These are phyloP conservation scores for Synergus gifuensis DNA, from an alignment of 2,888 invertebrate species.

Conservation along the genomic window DNA sequence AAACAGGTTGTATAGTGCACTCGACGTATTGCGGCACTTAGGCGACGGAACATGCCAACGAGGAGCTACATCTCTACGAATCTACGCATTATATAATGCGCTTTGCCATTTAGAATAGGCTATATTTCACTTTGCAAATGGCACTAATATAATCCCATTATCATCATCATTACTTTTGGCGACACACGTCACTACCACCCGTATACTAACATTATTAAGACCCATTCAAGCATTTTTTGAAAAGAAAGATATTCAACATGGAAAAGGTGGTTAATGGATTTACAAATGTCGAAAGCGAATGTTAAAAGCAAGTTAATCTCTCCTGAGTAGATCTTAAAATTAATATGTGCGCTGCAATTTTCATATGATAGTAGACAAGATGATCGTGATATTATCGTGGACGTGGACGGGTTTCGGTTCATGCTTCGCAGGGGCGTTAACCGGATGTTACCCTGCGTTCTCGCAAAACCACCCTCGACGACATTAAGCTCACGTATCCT, in stretches of 20 bases:
- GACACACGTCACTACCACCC: neutral
- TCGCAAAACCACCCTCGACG: slow-evolving; percentile 50
- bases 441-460: slow-evolving; percentile 58
- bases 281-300: neutral
- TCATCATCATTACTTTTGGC: neutral
- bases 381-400: slow-evolving; percentile 32
- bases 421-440: slow-evolving; percentile 57
- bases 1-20: slow-evolving; percentile 4
- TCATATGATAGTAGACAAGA: slow-evolving; percentile 10
- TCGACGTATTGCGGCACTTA: slow-evolving; percentile 18
- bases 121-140: slow-evolving; percentile 9
- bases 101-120: slow-evolving; percentile 21
- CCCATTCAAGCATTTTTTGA: neutral
- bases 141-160: neutral
- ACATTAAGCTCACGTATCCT: slow-evolving; percentile 48
- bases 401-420: slow-evolving; percentile 40
- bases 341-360: neutral
- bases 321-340: slow-evolving; percentile 7
- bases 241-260: neutral
- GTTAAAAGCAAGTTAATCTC: neutral
- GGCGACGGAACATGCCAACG: neutral
- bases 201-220: neutral
- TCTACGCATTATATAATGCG: neutral
- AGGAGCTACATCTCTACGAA: neutral
- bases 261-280: neutral